phyloP scores from a whole-genome alignment of 2,888 invertebrate genomes.

The Brenthis ino region DNA sequence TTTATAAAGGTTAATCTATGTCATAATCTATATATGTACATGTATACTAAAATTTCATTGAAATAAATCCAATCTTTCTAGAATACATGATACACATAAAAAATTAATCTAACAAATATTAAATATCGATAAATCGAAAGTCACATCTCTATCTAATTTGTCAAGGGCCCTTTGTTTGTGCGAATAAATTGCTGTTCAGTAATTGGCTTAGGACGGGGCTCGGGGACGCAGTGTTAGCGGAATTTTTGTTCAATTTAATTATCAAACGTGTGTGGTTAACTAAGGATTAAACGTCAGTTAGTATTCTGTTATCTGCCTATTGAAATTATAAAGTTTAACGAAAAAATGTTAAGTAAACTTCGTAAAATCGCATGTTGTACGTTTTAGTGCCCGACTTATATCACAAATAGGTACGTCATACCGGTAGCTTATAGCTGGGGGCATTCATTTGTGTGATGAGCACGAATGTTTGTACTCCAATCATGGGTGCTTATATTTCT shows the following conservation, averaged over 20 bases:
- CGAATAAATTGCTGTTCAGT: constrained; percentile 77
- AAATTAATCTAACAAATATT: not conserved
- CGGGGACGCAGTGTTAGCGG: constrained; percentile 53
- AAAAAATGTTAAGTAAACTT: too few species aligned
- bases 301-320: not conserved
- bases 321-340: too few species aligned
- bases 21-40: not conserved
- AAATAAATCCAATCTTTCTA: too few species aligned
- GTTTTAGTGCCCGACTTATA: too few species aligned
- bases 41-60: too few species aligned
- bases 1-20: not conserved
- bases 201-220: constrained; percentile 72
- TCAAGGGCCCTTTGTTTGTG: constrained; percentile 77
- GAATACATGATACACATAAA: too few species aligned
- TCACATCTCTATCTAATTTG: constrained; percentile 66
- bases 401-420: too few species aligned
- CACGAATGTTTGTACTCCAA: too few species aligned
- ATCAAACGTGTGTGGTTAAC: constrained; percentile 22
- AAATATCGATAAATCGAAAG: not conserved
- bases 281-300: constrained; percentile 12
- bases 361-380: too few species aligned
- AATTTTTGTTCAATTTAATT: constrained; percentile 38
- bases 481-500: too few species aligned
- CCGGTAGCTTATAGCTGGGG: too few species aligned
- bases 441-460: too few species aligned